A percentile compares a stretch with the other conserved stretches of the same genome.
phyloP scores from a whole-genome alignment of 2,797 vertebrate genomes.

The Galagoides demidoff region DNA sequence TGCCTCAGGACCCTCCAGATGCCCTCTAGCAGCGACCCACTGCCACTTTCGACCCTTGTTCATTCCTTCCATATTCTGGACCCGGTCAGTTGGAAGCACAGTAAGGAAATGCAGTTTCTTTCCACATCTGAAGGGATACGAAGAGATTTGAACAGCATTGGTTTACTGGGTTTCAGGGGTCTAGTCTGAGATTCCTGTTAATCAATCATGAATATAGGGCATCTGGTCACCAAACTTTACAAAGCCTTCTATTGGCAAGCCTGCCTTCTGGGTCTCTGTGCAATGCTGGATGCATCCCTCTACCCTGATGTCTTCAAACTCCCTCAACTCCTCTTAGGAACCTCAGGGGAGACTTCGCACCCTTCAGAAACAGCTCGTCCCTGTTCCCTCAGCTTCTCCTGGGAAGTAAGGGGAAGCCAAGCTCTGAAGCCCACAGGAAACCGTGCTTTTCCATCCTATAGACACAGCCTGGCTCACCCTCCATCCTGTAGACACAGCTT shows the following conservation, averaged over 20 bases:
- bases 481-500: too few species aligned
- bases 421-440: neutral
- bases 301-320: neutral
- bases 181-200: neutral
- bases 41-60: neutral
- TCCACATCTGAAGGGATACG: neutral
- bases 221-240: neutral
- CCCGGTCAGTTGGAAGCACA: neutral
- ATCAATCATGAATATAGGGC: neutral
- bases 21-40: neutral
- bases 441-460: too few species aligned
- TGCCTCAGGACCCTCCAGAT: neutral
- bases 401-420: neutral
- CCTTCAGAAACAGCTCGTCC: neutral
- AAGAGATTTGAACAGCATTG: neutral
- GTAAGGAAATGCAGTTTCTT: neutral
- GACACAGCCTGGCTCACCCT: neutral
- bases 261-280: neutral
- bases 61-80: neutral
- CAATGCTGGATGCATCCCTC: rapidly evolving
- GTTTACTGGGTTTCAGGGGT: neutral
- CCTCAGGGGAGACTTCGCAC: neutral
- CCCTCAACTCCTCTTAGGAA: neutral
- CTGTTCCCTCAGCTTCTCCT: too few species aligned
- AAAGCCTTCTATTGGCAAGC: neutral